These are phyloP conservation scores for Scophthalmus maximus DNA, from an alignment of 2,113 vertebrate genomes.

Conservation along the genomic window DNA sequence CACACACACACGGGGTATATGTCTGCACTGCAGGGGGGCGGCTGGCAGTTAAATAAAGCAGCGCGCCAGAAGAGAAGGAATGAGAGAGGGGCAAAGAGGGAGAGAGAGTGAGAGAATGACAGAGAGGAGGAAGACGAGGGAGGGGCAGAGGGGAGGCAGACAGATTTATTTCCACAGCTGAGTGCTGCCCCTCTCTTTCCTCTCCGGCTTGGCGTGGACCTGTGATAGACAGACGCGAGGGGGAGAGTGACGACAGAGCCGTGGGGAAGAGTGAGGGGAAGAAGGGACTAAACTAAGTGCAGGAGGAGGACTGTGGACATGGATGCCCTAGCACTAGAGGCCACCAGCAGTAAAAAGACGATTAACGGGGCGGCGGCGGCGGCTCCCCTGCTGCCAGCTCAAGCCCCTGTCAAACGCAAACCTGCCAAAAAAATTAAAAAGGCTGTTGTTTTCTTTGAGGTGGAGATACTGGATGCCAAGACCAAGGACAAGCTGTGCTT, in stretches of 20 bases:
- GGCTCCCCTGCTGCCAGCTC: neutral
- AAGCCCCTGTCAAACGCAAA: slow-evolving; percentile 77
- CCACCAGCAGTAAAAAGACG: slow-evolving; percentile 74
- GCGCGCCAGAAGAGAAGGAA: slow-evolving; percentile 64
- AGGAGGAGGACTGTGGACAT: slow-evolving; percentile 76
- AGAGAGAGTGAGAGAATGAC: slow-evolving; percentile 50
- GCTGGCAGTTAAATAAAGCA: slow-evolving; percentile 74
- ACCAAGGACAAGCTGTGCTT: slow-evolving; percentile 96
- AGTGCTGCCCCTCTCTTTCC: slow-evolving; percentile 57
- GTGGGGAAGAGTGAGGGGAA: slow-evolving; percentile 23
- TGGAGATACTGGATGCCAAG: slow-evolving; percentile 96
- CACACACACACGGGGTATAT: slow-evolving; percentile 44
- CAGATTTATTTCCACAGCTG: slow-evolving; percentile 83
- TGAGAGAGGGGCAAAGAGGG: slow-evolving; percentile 39
- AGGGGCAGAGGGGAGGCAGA: slow-evolving; percentile 55
- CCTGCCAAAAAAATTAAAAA: slow-evolving; percentile 88
- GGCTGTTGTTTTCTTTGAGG: slow-evolving; percentile 95
- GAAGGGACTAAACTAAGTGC: slow-evolving; percentile 41
- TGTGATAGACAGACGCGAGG: slow-evolving; percentile 38
- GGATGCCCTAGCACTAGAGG: slow-evolving; percentile 83
- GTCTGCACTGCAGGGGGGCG: slow-evolving; percentile 35
- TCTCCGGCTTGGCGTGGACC: slow-evolving; percentile 39
- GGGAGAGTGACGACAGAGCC: slow-evolving; percentile 29
- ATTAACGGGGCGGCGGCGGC: slow-evolving; percentile 28
- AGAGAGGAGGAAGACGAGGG: slow-evolving; percentile 43